Base-by-base conservation (phyloP, 2,797 vertebrate species). In the Phoebastria nigripes region DNA sequence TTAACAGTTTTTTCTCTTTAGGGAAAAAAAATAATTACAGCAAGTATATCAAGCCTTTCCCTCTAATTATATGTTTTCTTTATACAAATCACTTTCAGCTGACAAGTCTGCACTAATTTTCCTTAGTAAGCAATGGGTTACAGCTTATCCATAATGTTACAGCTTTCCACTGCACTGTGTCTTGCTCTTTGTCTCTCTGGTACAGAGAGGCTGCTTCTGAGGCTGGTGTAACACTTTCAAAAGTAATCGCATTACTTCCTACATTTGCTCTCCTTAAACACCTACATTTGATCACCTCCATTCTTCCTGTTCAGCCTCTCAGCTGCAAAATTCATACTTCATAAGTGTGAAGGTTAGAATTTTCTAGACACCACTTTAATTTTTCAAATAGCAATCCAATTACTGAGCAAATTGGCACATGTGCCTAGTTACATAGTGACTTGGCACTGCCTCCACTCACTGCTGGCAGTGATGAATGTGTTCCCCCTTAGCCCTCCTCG, bases 381-480 rank as follows among this genome's bases (percentile, higher is more conserved):
- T 97, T 98, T 97, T 98, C 97, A 97, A 97, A 98, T 97, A 97
- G 97, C 98, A 96, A 97, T 97, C 96, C 93, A 92, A 97, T 98
- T 97, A 98, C 97, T 77, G 81, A 97, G 97, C 97, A 93, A 96
- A 67, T 79, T 97, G 98, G 97, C 98, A 98, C 97, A 97, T 92
- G 97, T 97, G 94, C 96, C 96, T 56, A 4, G 96, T 97, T 98
- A 97, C 98, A 97, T 79, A 96, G 80, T 44, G 56, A 89, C 97
- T 98, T 98, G 98, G 98, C 97, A 98, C 82, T 87, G 89, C 79
- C 91, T 58, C 12, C 11, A 0, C 49, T 62, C 35, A 5, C 16
- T 61, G 83, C 96, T 97, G 97, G 97, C 98, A 98, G 83, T 96
- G 97, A 98, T 94, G 94, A 96, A 98, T 97, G 97, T 54, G 73